Evolutionary conservation across 2,113 vertebrate species (phyloP), one percentile per base, ranked within the genome.

Genomic region (Hemiscyllium ocellatum): DNA sequence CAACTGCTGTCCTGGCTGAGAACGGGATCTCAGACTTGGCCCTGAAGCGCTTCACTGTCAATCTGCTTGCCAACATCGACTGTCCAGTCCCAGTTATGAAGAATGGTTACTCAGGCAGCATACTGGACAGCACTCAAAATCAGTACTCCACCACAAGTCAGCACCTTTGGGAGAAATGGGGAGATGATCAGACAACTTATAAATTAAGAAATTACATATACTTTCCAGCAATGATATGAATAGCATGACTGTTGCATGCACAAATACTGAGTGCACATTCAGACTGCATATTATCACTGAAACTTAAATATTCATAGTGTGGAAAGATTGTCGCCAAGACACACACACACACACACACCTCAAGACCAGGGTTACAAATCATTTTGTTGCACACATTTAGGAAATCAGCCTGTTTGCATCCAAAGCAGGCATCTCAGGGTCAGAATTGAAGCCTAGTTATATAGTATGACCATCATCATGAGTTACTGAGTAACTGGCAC

Each of bases 401-500:
- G 69, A 76, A 72, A 76, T 72, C 37, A 95, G 68, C 29, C 66
- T 69, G 66, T 70, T 47, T 94, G 91, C n/a, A 69, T 69, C 91
- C 47, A 66, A n/a, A 17, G 94, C 52, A 69, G 94, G 68, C 94
- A 95, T 33, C 94, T 95, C 94, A 95, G 69, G 94, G 94, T 95
- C 94, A 95, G 94, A 29, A 29, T 95, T 95, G 69, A 69, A 95
- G 69, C 72, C 94, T 52, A 50, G 15, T 95, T 95, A 95, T 52
- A 95, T 47, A 76, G 68, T 95, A 66, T 69, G 94, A 95, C 68
- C 68, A 95, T 72, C 94, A 50, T 42, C 33, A 29, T 95, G 68
- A 72, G 94, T 95, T 95, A 95, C 68, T 95, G 37, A 95, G 10
- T 95, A 95, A 95, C 94, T 76, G 94, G 94, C 33, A 47, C 37